Base-by-base conservation (phyloP, 2,888 invertebrate genomes). In the Malachius bipustulatus region DNA sequence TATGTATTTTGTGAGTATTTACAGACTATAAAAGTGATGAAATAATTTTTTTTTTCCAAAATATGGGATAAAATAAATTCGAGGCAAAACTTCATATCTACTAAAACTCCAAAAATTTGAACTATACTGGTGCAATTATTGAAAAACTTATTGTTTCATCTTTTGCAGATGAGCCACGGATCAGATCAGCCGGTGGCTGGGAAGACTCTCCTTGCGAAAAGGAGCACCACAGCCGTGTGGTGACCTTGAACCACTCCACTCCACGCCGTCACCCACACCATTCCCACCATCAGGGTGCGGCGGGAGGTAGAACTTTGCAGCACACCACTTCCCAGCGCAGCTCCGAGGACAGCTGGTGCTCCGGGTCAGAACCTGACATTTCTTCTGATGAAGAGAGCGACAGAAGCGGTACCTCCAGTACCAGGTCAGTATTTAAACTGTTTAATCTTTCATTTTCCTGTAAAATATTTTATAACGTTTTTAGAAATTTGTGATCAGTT, bases 121-220 rank as follows among this genome's bases (percentile, higher is more conserved):
- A n/a, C n/a, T n/a, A n/a, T n/a, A n/a, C n/a, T n/a, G n/a, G n/a
- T n/a, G n/a, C n/a, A n/a, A n/a, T n/a, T n/a, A n/a, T n/a, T n/a
- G n/a, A n/a, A n/a, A n/a, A n/a, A n/a, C n/a, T n/a, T n/a, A n/a
- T n/a, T n/a, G n/a, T n/a, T 41, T 45, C 45, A 43, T 46, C 48
- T 47, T 43, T 62, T 64, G 12, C 68, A 83, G 84, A 84, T 79
- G 84, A 84, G 65, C 78, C 81, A 55, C 77, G 77, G 72, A 73
- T 64, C 66, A 79, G 62, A 73, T 19, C 73, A 59, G 76, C 81
- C 43, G 77, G 78, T 62, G 75, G 78, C 57, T 82, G 82, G 82
- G 82, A 83, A 66, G 82, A 82, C 63, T 68, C 74, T 37, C 62
- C 70, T 62, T 56, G 56, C 49, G 57, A 56, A 64, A n/a, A n/a